Percentiles rank a stretch among this genome's conserved stretches.
Conservation (phyloP, 2,113 vertebrate species). For the Corythornis cristatus region DNA sequence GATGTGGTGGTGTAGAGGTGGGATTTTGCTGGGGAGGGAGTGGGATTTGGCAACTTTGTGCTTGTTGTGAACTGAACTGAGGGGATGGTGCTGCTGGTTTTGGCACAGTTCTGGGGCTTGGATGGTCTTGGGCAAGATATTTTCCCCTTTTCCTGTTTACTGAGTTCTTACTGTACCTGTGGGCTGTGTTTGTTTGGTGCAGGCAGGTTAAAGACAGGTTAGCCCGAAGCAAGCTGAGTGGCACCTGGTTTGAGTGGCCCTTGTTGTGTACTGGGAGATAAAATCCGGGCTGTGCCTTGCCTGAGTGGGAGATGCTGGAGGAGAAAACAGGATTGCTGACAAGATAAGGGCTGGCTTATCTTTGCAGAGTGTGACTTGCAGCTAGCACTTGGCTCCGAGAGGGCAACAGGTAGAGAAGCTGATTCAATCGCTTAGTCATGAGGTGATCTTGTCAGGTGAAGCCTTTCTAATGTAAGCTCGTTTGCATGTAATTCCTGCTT, state of each 20-base stretch:
- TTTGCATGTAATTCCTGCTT: not conserved
- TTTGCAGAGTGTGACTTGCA: not conserved
- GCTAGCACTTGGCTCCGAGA: not conserved
- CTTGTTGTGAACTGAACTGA: not conserved
- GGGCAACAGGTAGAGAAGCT: not conserved
- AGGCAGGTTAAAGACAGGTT: not conserved
- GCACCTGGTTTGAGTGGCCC: not conserved
- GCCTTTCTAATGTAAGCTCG: not conserved
- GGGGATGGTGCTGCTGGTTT: not conserved
- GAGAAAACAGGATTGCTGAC: not conserved
- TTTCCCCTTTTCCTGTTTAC: not conserved
- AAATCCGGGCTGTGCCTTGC: not conserved
- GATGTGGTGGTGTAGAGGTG: not conserved
- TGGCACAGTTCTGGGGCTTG: not conserved
- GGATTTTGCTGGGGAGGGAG: not conserved
- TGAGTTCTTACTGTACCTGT: not conserved
- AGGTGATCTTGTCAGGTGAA: not conserved
- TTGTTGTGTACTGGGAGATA: not conserved
- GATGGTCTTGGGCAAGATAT: not conserved
- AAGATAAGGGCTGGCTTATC: not conserved
- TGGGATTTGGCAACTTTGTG: not conserved
- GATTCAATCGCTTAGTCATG: not conserved
- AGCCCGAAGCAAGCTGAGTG: not conserved
- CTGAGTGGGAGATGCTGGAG: not conserved
- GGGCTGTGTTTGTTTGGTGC: not conserved